Conservation (phyloP, 2,113 vertebrate genomes). For the Leptosomus discolor region DNA sequence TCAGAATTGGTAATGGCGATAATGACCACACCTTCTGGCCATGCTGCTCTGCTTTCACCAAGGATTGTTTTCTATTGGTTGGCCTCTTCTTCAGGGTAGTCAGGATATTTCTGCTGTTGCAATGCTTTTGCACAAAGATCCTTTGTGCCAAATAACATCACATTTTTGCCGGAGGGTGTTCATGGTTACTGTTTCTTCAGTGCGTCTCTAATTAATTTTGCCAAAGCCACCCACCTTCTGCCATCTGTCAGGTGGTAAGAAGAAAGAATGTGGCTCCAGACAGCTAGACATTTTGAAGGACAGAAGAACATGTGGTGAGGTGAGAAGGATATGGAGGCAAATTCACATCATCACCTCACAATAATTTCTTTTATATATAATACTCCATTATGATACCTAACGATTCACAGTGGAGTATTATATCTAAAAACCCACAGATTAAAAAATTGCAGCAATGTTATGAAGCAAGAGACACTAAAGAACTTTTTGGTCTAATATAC, state of each 20-base stretch:
- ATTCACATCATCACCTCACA: not conserved
- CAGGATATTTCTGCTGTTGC: not conserved
- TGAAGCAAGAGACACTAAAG: not conserved
- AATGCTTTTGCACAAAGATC: not conserved
- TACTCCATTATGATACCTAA: not conserved
- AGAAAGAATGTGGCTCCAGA: not conserved
- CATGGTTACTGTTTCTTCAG: not conserved
- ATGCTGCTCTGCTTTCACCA: not conserved
- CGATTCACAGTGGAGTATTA: not conserved
- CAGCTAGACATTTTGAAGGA: not conserved
- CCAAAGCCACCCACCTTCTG: not conserved
- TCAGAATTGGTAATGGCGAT: not conserved
- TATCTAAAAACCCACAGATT: not conserved
- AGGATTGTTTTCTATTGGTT: not conserved
- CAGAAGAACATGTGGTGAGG: not conserved
- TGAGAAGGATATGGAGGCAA: not conserved
- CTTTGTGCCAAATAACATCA: not conserved
- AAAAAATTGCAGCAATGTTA: not conserved
- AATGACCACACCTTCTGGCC: not conserved
- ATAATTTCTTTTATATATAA: slow-evolving; percentile 1
- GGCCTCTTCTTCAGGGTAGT: not conserved
- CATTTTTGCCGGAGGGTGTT: not conserved
- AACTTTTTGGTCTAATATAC: not conserved
- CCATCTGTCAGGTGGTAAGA: not conserved
- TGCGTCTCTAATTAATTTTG: not conserved